These are phyloP conservation scores for Opisthocomus hoazin DNA, from an alignment of 2,113 vertebrate genomes.

Conservation along the genomic window DNA sequence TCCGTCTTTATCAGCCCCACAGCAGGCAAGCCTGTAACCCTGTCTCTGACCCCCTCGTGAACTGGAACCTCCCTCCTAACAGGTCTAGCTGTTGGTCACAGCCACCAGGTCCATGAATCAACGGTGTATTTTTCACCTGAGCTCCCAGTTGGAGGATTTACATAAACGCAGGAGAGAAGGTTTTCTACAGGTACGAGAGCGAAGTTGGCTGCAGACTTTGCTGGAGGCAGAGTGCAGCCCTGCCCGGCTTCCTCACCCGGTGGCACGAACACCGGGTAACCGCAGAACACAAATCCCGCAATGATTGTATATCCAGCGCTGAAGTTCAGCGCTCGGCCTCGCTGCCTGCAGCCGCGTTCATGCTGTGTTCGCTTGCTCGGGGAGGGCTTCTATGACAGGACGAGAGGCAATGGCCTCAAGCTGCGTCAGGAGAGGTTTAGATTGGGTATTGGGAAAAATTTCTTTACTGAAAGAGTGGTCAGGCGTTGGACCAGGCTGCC, in stretches of 20 bases:
- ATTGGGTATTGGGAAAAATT: too few relatives aligned
- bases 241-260: background rate
- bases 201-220: background rate
- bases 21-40: background rate
- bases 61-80: background rate
- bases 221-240: background rate
- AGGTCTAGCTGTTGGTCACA: background rate
- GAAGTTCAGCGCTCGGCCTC: background rate
- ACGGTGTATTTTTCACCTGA: background rate
- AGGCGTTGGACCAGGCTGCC: too few relatives aligned
- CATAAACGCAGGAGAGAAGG: background rate
- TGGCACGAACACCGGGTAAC: background rate
- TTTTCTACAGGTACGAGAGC: background rate
- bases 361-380: fast-evolving
- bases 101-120: background rate
- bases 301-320: background rate
- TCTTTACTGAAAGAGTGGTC: too few relatives aligned
- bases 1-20: background rate
- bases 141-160: background rate
- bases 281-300: background rate
- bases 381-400: too few relatives aligned
- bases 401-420: too few relatives aligned
- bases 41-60: background rate
- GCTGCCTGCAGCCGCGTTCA: background rate
- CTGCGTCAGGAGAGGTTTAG: too few relatives aligned